Percentiles rank a stretch among this genome's conserved stretches.
Evolutionary conservation across 2,797 vertebrate genomes (phyloP).

Genomic region (Hipposideros larvatus): DNA sequence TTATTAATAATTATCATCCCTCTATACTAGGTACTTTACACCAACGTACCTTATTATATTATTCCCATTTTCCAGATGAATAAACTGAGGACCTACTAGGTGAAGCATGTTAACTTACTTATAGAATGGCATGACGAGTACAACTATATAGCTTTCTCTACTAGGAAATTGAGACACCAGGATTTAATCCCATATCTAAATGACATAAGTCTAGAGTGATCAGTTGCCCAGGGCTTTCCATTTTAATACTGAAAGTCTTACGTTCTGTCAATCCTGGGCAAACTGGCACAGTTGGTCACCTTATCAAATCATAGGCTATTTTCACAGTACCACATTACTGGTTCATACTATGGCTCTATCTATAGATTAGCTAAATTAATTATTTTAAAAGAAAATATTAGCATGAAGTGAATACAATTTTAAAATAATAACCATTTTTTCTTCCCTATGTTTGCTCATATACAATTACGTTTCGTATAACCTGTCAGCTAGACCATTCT

Average conservation of each 20-base stretch:
- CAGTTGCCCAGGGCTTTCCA: background rate
- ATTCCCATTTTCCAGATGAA: conserved; percentile 43
- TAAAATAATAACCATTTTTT: background rate
- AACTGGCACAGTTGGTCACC: background rate
- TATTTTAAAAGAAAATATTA: background rate
- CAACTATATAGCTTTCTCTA: background rate
- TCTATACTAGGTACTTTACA: background rate
- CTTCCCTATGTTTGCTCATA: background rate
- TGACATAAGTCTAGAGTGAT: background rate
- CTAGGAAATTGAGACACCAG: background rate
- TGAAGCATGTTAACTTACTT: background rate
- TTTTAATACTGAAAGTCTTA: background rate
- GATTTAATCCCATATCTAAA: background rate
- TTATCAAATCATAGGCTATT: background rate
- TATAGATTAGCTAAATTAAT: background rate
- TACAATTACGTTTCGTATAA: background rate
- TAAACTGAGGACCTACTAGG: background rate
- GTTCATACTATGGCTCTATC: background rate
- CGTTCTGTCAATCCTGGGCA: background rate
- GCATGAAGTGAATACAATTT: background rate
- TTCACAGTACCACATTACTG: background rate
- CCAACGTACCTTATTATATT: background rate
- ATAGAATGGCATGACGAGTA: background rate
- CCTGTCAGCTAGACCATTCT: background rate
- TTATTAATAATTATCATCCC: conserved; percentile 43